These are phyloP conservation scores for Zosterops japonicus DNA, from an alignment of 2,113 vertebrate species.

Conservation along the genomic window DNA sequence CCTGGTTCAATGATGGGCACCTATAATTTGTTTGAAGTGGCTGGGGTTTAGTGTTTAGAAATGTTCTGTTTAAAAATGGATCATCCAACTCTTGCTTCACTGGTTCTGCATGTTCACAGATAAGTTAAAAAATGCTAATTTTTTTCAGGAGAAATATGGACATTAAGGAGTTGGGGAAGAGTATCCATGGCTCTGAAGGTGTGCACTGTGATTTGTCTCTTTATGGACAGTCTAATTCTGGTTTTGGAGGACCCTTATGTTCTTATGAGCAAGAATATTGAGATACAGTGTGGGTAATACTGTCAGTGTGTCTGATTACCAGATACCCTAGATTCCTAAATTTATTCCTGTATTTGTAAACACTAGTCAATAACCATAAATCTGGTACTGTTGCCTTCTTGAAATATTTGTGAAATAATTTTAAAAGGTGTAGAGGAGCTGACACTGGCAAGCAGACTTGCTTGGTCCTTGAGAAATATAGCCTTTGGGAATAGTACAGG, in stretches of 20 bases:
- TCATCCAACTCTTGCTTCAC: not conserved
- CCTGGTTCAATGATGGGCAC: not conserved
- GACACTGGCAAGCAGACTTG: not conserved
- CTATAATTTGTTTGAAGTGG: not conserved
- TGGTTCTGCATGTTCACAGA: not conserved
- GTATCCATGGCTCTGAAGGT: not conserved
- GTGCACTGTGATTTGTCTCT: not conserved
- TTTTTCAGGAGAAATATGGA: not conserved
- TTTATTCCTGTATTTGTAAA: not conserved
- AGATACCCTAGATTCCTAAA: not conserved
- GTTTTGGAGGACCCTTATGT: not conserved
- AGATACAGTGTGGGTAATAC: not conserved
- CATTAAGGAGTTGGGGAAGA: fast-evolving
- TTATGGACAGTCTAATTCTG: not conserved
- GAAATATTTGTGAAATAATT: not conserved
- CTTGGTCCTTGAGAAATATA: not conserved
- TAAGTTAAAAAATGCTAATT: not conserved
- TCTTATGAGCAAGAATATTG: not conserved
- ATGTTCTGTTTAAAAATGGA: not conserved
- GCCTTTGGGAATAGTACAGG: slow-evolving; percentile 6
- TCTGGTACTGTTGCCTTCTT: not conserved
- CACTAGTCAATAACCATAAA: not conserved
- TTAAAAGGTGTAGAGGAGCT: not conserved
- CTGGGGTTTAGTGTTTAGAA: not conserved
- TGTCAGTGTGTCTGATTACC: not conserved